Evolutionary conservation across 2,888 invertebrate species (phyloP).

Genomic region (Glomeris marginata): DNA sequence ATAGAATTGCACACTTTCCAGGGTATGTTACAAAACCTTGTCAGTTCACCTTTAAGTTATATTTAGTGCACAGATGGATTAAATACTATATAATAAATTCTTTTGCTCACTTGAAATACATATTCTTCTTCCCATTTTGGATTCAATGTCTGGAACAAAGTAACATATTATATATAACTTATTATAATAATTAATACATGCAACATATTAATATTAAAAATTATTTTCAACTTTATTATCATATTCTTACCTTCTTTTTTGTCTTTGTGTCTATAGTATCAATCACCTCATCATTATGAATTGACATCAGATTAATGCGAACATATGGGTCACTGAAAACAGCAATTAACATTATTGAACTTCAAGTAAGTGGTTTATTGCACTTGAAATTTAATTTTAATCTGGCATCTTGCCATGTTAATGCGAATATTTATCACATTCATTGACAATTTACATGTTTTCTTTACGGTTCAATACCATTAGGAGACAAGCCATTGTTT

Average conservation of each 20-base stretch:
- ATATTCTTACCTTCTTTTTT: constrained; percentile 66
- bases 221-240: constrained; percentile 5
- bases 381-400: too few species aligned
- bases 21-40: too few species aligned
- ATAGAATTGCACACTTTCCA: too few species aligned
- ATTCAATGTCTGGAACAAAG: constrained; percentile 76
- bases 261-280: constrained; percentile 91
- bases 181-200: too few species aligned
- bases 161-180: too few species aligned
- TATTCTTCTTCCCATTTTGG: constrained; percentile 98
- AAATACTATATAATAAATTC: neutral
- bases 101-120: constrained; percentile 61
- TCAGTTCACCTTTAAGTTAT: too few species aligned
- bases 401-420: too few species aligned
- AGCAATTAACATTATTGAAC: neutral
- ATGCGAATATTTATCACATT: constrained; percentile 1
- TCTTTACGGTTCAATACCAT: too few species aligned
- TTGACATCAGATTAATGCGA: constrained; percentile 61
- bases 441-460: neutral
- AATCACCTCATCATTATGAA: constrained; percentile 70
- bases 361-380: too few species aligned
- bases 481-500: too few species aligned
- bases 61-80: too few species aligned
- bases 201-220: constrained; percentile 3
- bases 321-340: constrained; percentile 87